Evolutionary conservation across 2,113 vertebrate genomes (phyloP).

Genomic region (Phaethornis superciliosus): DNA sequence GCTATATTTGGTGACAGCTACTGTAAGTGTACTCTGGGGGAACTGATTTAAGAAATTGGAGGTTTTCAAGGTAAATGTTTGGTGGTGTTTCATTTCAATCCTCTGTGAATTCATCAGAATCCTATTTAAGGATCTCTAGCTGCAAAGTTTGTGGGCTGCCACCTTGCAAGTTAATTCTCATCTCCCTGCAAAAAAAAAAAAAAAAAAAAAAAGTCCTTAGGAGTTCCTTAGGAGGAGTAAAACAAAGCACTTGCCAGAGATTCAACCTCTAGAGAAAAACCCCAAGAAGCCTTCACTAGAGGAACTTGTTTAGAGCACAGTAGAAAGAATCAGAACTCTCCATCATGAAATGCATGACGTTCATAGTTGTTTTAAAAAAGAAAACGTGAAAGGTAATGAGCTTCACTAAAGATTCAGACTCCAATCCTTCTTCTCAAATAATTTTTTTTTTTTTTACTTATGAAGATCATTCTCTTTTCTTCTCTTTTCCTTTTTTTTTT

Average conservation of each 20-base stretch:
- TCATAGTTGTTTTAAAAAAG: background rate
- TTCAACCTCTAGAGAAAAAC: background rate
- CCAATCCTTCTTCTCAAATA: background rate
- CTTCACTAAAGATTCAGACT: background rate
- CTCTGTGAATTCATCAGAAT: background rate
- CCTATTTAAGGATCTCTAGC: slow-evolving; percentile 31
- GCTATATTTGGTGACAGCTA: slow-evolving; percentile 58
- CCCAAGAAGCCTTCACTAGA: background rate
- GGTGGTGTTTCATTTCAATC: background rate
- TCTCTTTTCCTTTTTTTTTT: background rate
- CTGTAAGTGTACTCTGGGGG: slow-evolving; percentile 15
- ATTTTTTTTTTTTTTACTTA: background rate
- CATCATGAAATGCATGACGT: background rate
- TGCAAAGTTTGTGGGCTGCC: background rate
- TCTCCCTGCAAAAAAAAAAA: background rate
- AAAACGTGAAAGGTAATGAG: background rate
- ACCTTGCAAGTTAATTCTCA: background rate
- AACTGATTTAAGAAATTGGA: slow-evolving; percentile 15
- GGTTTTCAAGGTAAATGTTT: slow-evolving; percentile 46
- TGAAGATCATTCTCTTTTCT: background rate
- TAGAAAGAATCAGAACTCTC: background rate
- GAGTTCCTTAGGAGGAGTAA: background rate
- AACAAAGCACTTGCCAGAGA: background rate
- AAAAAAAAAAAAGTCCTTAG: too few relatives aligned
- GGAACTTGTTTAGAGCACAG: background rate